These are phyloP conservation scores for Sebastes taczanowskii DNA, from an alignment of 2,797 vertebrate genomes.

Conservation along the genomic window DNA sequence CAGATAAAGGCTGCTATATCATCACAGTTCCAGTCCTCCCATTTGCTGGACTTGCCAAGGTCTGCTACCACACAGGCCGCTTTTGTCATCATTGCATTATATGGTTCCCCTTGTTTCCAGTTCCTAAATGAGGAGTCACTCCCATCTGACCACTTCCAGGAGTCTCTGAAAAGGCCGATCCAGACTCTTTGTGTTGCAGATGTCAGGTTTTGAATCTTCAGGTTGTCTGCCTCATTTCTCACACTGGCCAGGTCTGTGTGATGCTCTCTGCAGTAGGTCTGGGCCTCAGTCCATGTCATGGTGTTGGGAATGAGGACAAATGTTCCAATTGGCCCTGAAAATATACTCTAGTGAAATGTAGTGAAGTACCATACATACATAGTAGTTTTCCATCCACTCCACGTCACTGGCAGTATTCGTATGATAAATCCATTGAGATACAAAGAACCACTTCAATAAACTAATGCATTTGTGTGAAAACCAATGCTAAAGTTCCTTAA, in stretches of 20 bases:
- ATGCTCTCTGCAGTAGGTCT: not conserved
- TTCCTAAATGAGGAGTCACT: too few relatives aligned
- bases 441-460: not conserved
- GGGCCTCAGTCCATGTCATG: too few relatives aligned
- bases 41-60: fast-evolving
- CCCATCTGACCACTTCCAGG: not conserved
- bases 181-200: not conserved
- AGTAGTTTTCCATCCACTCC: not conserved
- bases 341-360: not conserved
- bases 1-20: too few relatives aligned
- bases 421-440: not conserved
- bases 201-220: not conserved
- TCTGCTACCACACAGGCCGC: too few relatives aligned
- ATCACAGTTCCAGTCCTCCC: too few relatives aligned
- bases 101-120: too few relatives aligned
- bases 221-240: not conserved
- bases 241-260: not conserved
- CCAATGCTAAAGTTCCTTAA: too few relatives aligned
- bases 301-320: too few relatives aligned
- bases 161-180: not conserved
- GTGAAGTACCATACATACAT: not conserved
- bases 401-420: not conserved
- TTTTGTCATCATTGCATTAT: too few relatives aligned
- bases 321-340: not conserved
- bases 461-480: not conserved